Evolutionary conservation across 2,797 vertebrate genomes (phyloP), one percentile per base, ranked within the genome.

Genomic region (Myoxocephalus aenaeus): DNA sequence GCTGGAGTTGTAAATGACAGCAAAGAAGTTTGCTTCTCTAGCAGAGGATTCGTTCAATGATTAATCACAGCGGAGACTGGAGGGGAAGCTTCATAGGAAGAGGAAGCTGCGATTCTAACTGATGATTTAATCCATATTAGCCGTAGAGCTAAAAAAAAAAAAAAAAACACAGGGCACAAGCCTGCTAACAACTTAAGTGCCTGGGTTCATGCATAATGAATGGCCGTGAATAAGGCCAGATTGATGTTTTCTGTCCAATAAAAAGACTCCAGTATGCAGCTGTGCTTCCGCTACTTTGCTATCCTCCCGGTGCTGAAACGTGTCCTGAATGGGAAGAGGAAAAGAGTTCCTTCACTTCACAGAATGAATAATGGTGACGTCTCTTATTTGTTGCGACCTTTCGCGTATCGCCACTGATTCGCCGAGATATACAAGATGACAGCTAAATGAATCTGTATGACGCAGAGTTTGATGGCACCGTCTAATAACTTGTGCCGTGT

Each of bases 201-300:
- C 44, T 13, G 5, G 50, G 12, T 72, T 86, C 65, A 77, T 92
- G 38, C 71, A 90, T 91, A 82, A 90, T 88, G 54, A 83, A 90
- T 78, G 69, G 54, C 63, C 69, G 25, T 50, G 80, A 79, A 79
- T 73, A 63, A 70, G 65, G 14, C 44, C 44, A 62, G 57, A 84
- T 70, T 81, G 71, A 86, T 80, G 44, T 81, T 76, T 86, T 71
- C 57, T 66, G 76, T 82, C 73, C 64, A 71, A 65, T 73, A 54
- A 73, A 73, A 68, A 58, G 44, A 40, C 40, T 46, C 15, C 0
- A 10, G 44, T 84, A 61, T 70, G n/a, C 34, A 29, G 73, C 67
- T 80, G 46, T 25, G 54, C 61, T 18, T 69, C 44, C 5, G 0
- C 40, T 66, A 34, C 20, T 53, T 46, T 32, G 25, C 64, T 22